Evolutionary conservation across 2,888 invertebrate genomes (phyloP), one percentile per base, ranked within the genome.

Genomic region (Drosophila phalerata): DNA sequence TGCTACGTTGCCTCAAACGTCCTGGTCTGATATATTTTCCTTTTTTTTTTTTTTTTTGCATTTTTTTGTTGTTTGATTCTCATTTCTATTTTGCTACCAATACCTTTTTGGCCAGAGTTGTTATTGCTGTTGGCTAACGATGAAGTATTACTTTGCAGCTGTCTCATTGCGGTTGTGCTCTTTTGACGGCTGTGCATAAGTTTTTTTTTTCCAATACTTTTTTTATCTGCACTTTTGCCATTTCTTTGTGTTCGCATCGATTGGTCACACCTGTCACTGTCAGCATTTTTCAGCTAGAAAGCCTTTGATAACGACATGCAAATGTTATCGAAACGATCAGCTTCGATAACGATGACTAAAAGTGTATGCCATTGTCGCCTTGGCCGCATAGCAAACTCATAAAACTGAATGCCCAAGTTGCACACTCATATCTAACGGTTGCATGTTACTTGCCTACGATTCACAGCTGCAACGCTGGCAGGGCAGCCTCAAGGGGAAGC

Each of bases 61-160:
- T n/a, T n/a, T 28, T 2, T 49, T 60, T 58, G 70, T 85, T 77
- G 87, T 81, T 82, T 80, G 82, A 79, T 87, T 85, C 81, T 81
- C 85, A 75, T 74, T 78, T 79, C 69, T 83, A 75, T 76, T 83
- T 73, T 79, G 82, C 87, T 77, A 78, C 77, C 83, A 79, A 77
- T 84, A 83, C 88, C 84, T 88, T 81, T 77, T 77, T 70, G 74
- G 74, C 63, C 69, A 67, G 64, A 69, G 64, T 66, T 73, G 63
- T 71, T 69, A 37, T 63, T 62, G 38, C 62, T 79, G 58, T 60
- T 62, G 63, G 69, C 40, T 34, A 65, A 58, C 64, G 73, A 56
- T 78, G 73, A 66, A 73, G 77, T 62, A 79, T 79, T 79, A 52
- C 69, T 69, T 73, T 68, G 58, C 69, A 68, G 57, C 76, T 71